Base-by-base conservation (phyloP, 2,797 vertebrate species). In the Kryptolebias ocellatus region DNA sequence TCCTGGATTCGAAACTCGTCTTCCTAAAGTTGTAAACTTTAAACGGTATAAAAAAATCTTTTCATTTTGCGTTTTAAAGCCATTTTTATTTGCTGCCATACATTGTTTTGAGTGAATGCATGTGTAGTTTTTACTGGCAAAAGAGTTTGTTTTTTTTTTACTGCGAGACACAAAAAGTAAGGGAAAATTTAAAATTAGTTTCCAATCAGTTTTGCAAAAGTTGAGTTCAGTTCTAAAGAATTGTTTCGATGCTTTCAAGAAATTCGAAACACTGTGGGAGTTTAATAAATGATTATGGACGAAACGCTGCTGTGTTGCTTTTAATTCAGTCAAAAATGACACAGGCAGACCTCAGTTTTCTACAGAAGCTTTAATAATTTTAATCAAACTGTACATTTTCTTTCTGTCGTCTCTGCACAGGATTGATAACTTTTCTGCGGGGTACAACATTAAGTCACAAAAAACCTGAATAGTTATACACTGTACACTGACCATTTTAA, bases 351-450 rank as follows among this genome's bases (percentile, higher is more conserved):
- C 39, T 78, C 52, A 58, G n/a, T 83, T 90, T 80, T 89, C 92
- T 94, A 93, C 81, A 79, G 84, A 93, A 93, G 93, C 93, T 93
- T 94, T 89, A 93, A 87, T 92, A 67, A 10, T 27, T 79, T 83
- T 37, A 76, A 18, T 83, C 52, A 67, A 80, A 46, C 63, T 81
- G 80, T 79, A 83, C 82, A 83, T 62, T n/a, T 53, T n/a, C 34
- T 15, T 47, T 51, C 34, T 61, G n/a, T 61, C 29, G 14, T 78
- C 65, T 67, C 61, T 84, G 78, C 86, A 85, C 81, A 87, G 39
- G 57, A 71, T 56, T 9, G n/a, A 60, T 46, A 39, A 31, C 79
- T 53, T 74, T 72, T 46, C 70, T 12, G 76, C 52, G 53, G 56
- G 39, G 34, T 51, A 37, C 14, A 53, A 42, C 34, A 63, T 31